Base-by-base conservation (phyloP, 1,140 invertebrate genomes). In the Adelges cooleyi region DNA sequence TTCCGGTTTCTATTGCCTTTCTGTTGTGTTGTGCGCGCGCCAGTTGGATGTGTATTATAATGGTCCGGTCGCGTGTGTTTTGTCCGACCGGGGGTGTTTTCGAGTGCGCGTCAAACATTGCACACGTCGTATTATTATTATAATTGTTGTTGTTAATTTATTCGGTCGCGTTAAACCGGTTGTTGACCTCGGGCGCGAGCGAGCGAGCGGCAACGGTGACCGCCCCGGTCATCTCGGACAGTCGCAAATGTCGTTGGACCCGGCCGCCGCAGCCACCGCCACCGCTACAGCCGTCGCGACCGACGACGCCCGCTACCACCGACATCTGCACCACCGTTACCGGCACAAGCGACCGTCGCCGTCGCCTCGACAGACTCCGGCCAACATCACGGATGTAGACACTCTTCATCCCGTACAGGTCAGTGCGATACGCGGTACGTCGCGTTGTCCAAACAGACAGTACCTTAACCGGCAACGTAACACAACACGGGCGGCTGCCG, bases 241-340 rank as follows among this genome's bases (percentile, higher is more conserved):
- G 23, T 25, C 23, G 3, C 42, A 48, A 11, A 62, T 62, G 56
- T 48, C 56, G 56, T 62, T 33, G 42, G 56, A 62, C 56, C 38
- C 56, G 42, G 27, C 22, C 25, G 25, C 40, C 11, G 29, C 29
- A n/a, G n/a, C n/a, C n/a, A n/a, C n/a, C n/a, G n/a, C n/a, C n/a
- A n/a, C n/a, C 54, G 25, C 17, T 23, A 23, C n/a, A n/a, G 40
- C 20, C 2, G 42, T 27, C 11, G 56, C 27, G 17, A 18, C 25
- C 25, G 17, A 10, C 23, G n/a, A 13, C 18, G 42, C 4, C 42
- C 22, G 17, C 18, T 42, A 20, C 8, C 42, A 33, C 17, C 56
- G 17, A 20, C 40, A 59, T 20, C 38, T 15, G 68, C 75, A 18
- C 72, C 36, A 40, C 13, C 49, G 44, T 22, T 22, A 50, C 20